Evolutionary conservation across 2,113 vertebrate species (phyloP).

Genomic region (Petaurus breviceps): DNA sequence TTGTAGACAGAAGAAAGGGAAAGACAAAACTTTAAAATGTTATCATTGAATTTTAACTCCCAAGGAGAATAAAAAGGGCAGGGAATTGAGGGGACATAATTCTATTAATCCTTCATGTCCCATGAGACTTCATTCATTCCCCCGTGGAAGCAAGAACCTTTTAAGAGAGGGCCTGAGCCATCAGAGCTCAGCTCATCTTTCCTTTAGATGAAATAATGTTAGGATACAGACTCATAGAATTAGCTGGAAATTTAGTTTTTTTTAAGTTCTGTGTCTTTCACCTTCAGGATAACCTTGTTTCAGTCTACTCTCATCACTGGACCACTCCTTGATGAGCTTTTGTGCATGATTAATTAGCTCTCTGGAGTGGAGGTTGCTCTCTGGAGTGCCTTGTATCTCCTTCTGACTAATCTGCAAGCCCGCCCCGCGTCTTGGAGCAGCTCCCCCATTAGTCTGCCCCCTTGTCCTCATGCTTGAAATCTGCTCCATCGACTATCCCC

Average conservation of each 20-base stretch:
- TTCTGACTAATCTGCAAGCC: conserved; percentile 59
- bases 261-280: conserved; percentile 66
- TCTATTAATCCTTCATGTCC: background rate
- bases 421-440: conserved; percentile 40
- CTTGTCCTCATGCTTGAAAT: background rate
- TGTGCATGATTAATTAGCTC: conserved; percentile 82
- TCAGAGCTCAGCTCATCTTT: background rate
- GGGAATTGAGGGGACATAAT: background rate
- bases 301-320: conserved; percentile 73
- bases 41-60: background rate
- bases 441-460: conserved; percentile 48
- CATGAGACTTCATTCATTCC: background rate
- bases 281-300: conserved; percentile 82
- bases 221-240: background rate
- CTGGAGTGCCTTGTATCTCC: conserved; percentile 63
- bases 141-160: background rate
- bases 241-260: background rate
- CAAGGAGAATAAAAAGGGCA: background rate
- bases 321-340: conserved; percentile 81
- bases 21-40: background rate
- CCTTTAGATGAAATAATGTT: background rate
- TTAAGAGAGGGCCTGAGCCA: background rate
- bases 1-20: background rate
- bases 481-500: background rate
- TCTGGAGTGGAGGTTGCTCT: conserved; percentile 56